Percentiles rank a stretch among this genome's conserved stretches.
These are phyloP conservation scores for Lindbergichthys nudifrons DNA, from an alignment of 2,797 vertebrate genomes.

Conservation along the genomic window DNA sequence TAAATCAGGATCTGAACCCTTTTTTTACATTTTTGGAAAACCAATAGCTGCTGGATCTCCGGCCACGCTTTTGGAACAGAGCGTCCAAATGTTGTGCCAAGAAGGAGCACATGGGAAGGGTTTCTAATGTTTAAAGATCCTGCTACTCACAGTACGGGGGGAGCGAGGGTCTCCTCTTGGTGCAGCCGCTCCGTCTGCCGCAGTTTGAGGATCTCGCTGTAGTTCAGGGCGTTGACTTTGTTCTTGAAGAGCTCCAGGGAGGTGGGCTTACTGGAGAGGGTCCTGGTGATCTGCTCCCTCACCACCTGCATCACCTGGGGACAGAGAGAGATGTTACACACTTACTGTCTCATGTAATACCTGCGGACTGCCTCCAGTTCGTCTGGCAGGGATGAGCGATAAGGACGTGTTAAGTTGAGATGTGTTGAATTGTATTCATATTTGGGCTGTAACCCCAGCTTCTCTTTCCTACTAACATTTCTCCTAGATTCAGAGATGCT, in stretches of 20 bases:
- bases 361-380: neutral
- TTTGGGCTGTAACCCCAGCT: neutral
- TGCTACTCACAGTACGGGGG: slow-evolving; percentile 87
- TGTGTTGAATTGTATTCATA: neutral
- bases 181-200: slow-evolving; percentile 94
- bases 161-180: slow-evolving; percentile 94
- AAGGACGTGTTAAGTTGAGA: neutral
- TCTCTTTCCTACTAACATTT: neutral
- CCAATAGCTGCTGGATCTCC: too few relatives aligned
- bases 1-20: neutral
- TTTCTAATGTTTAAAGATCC: neutral
- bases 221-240: slow-evolving; percentile 92
- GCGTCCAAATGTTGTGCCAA: too few relatives aligned
- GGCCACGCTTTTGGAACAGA: neutral
- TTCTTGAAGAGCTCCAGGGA: slow-evolving; percentile 96
- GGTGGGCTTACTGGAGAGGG: slow-evolving; percentile 90
- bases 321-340: neutral
- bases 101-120: neutral
- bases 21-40: neutral
- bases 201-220: slow-evolving; percentile 95
- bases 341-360: neutral
- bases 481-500: neutral
- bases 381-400: neutral
- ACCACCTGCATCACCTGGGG: slow-evolving; percentile 96
- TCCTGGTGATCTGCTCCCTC: slow-evolving; percentile 95